These are phyloP conservation scores for Lasioglossum marginatum DNA, from an alignment of 2,888 invertebrate species.

Conservation along the genomic window DNA sequence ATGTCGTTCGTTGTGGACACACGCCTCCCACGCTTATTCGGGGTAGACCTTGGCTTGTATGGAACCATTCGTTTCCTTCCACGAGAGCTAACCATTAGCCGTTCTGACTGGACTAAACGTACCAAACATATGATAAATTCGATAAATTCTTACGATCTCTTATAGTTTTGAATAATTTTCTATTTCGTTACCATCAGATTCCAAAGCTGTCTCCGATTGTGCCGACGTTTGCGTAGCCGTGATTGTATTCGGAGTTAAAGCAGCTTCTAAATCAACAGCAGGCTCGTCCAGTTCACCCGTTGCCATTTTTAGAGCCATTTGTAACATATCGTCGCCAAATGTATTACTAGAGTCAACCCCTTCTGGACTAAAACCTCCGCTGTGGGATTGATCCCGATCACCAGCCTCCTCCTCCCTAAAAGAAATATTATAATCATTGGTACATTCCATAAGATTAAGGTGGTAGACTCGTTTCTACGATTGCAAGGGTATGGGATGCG, in stretches of 20 bases:
- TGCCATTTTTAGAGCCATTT: constrained; percentile 95
- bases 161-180: background rate
- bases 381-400: constrained; percentile 77
- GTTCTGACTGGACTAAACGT: constrained; percentile 71
- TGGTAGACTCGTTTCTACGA: no score
- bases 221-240: constrained; percentile 86
- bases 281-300: constrained; percentile 93
- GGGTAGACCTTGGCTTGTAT: constrained; percentile 76
- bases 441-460: background rate
- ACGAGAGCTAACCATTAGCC: constrained; percentile 74
- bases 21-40: constrained; percentile 82
- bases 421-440: background rate
- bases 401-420: constrained; percentile 72
- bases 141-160: background rate
- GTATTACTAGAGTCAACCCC: constrained; percentile 87
- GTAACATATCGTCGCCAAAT: constrained; percentile 93
- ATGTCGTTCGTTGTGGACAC: constrained; percentile 84
- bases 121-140: constrained; percentile 9
- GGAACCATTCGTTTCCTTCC: constrained; percentile 82
- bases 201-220: constrained; percentile 73
- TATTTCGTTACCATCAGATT: constrained; percentile 75
- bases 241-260: constrained; percentile 92
- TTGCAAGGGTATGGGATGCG: no score
- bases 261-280: constrained; percentile 93
- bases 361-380: constrained; percentile 88